Conservation (phyloP, 2,797 vertebrate species). For the Malurus leucopterus region DNA sequence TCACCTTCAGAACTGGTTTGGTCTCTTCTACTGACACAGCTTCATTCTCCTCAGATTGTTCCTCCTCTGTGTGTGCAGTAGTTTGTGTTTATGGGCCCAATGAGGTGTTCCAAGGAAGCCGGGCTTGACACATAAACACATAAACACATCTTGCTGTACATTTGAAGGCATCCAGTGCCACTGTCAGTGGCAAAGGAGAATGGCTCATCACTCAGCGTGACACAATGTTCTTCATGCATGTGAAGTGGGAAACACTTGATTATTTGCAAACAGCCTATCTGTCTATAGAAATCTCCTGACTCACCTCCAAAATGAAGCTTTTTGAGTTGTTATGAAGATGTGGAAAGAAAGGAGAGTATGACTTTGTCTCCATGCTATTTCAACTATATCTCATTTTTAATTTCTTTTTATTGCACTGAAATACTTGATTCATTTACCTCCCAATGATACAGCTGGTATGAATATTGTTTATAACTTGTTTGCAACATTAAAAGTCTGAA, state of each 20-base stretch:
- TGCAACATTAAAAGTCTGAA: constrained; percentile 52
- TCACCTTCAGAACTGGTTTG: background rate
- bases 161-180: background rate
- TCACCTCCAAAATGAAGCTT: background rate
- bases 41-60: background rate
- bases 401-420: constrained; percentile 25
- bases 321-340: background rate
- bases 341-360: background rate
- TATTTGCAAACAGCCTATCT: background rate
- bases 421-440: constrained; percentile 23
- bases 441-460: constrained; percentile 46
- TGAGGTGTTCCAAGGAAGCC: constrained; percentile 21
- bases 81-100: constrained; percentile 7
- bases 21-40: background rate
- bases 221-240: background rate
- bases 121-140: constrained; percentile 45
- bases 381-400: background rate
- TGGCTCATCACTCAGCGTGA: constrained; percentile 4
- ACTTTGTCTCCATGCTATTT: background rate
- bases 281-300: background rate
- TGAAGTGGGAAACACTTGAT: background rate
- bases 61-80: background rate
- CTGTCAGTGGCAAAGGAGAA: background rate
- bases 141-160: background rate
- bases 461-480: constrained; percentile 58